Base-by-base conservation (phyloP, 2,797 vertebrate species). In the Vespertilio murinus region DNA sequence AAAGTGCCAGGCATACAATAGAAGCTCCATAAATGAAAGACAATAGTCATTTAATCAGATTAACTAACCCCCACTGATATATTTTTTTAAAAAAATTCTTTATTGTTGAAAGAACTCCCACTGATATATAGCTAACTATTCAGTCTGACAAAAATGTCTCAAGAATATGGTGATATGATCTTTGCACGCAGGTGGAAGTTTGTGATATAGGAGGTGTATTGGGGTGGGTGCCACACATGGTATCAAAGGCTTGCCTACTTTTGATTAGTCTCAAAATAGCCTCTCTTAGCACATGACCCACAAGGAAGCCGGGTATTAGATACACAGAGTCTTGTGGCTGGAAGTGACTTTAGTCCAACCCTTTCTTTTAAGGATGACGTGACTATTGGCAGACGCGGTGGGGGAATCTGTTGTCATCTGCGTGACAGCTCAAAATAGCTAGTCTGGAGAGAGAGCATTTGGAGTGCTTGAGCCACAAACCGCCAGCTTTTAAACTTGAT, bases 81-180 rank as follows among this genome's bases (percentile, higher is more conserved):
- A 61, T 61, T 3, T 61, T 12, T 61, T 14, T 14, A 13, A 42
- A 42, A 42, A 42, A 30, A 30, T 61, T 61, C 59, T 61, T 61
- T 61, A 61, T 61, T 61, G 59, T 61, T 30, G 59, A 61, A 61
- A 59, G 25, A 59, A 14, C 84, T 83, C 33, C 18, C 14, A 40
- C 42, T 70, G 74, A 84, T 90, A 82, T 71, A 64, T 88, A 84
- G 67, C 82, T 81, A 93, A 79, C 23, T 94, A 78, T 54, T 93
- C 70, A 77, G 73, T 54, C 40, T 85, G 67, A 91, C 73, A 81
- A 93, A 91, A 96, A 75, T 22, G 47, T 73, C 74, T 88, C 42
- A 82, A 77, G 59, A 92, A 83, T 95, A 88, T 61, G 85, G 42
- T 64, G 65, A 73, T 47, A 71, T 3, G 56, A 90, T 96, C 85